These are phyloP conservation scores for Haliclona indistincta DNA, from an alignment of 37 sponge, comb jelly and placozoan genomes.

Conservation along the genomic window DNA sequence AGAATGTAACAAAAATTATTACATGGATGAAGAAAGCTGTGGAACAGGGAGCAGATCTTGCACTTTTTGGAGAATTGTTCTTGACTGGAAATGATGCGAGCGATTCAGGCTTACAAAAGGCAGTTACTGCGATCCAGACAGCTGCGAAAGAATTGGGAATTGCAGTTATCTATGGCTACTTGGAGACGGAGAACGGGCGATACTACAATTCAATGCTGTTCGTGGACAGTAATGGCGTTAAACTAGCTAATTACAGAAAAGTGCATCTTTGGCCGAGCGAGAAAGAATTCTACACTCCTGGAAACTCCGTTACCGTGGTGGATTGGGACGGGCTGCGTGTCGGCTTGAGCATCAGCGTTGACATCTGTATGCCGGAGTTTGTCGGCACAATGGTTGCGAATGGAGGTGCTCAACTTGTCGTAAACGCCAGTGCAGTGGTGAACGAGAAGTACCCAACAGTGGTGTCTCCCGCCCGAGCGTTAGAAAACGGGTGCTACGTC, in stretches of 20 bases:
- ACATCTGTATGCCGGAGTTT: constrained; percentile 43
- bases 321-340: constrained; percentile 38
- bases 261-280: constrained; percentile 24
- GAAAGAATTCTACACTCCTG: background rate
- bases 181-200: constrained; percentile 9
- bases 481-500: constrained; percentile 37
- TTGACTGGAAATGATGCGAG: background rate
- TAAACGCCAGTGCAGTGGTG: constrained; percentile 17
- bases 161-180: constrained; percentile 39
- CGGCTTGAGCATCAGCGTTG: constrained; percentile 33
- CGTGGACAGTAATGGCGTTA: constrained; percentile 12
- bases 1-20: constrained; percentile 3
- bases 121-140: constrained; percentile 8
- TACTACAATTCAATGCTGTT: constrained; percentile 44
- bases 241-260: constrained; percentile 29
- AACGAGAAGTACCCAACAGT: constrained; percentile 17
- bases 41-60: constrained; percentile 27
- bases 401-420: constrained; percentile 26
- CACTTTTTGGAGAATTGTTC: constrained; percentile 36
- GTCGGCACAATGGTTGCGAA: constrained; percentile 17
- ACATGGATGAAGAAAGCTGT: constrained; percentile 42
- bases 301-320: constrained; percentile 26
- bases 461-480: constrained; percentile 24
- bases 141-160: constrained; percentile 23
- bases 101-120: constrained; percentile 7